Conservation (phyloP, 1,140 invertebrate genomes). For the Reticulitermes speratus region DNA sequence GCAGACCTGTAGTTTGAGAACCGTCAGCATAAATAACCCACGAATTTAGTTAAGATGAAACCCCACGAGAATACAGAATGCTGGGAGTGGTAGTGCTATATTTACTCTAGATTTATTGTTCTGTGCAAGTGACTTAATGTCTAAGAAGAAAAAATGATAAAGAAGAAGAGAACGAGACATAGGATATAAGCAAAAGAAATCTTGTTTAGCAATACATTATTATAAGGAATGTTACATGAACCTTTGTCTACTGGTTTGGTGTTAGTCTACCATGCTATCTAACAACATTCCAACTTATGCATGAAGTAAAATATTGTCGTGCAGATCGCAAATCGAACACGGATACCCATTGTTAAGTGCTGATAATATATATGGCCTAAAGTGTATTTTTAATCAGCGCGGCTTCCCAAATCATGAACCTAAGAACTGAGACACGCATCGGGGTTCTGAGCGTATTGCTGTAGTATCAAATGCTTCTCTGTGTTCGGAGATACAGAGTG, state of each 20-base stretch:
- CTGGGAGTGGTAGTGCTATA: background rate
- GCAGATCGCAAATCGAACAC: background rate
- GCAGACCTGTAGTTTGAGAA: background rate
- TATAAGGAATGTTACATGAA: background rate
- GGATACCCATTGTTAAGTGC: background rate
- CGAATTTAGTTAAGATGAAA: slow-evolving; percentile 16
- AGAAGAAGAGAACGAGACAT: background rate
- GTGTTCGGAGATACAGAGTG: too few species aligned
- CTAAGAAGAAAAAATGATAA: background rate
- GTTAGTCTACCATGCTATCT: background rate
- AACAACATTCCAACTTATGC: background rate
- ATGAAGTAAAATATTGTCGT: background rate
- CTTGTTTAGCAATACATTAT: background rate
- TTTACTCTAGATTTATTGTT: background rate
- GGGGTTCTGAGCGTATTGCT: too few species aligned
- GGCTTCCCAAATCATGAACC: too few species aligned
- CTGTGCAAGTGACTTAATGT: background rate
- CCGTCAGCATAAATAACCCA: slow-evolving; percentile 1
- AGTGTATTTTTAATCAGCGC: too few species aligned
- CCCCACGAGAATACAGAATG: background rate
- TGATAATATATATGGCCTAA: too few species aligned
- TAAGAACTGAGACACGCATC: too few species aligned
- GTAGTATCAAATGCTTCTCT: too few species aligned
- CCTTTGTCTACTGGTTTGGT: background rate
- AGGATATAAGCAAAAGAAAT: background rate